Base-by-base conservation (phyloP, 2,113 vertebrate species). In the Corythornis madagascariensis region DNA sequence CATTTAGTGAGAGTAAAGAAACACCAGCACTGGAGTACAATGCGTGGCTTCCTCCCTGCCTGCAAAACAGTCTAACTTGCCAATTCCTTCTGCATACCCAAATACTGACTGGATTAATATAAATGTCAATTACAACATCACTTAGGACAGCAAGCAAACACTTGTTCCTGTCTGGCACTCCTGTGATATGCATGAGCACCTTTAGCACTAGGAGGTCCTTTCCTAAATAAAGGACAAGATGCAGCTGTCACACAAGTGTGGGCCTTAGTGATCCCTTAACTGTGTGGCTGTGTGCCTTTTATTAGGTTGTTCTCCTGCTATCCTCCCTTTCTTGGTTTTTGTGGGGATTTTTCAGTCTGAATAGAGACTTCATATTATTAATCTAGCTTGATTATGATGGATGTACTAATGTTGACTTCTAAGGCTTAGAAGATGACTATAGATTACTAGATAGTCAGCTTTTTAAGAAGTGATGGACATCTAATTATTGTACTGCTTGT, bases 41-140 rank as follows among this genome's bases (percentile, higher is more conserved):
- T 85, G 75, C 71, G 92, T 95, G 93, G 89, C 94, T 92, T 86
- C 71, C 50, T 76, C 67, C 42, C 55, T 83, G 60, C 47, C 78
- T 79, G 71, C 82, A 93, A 76, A 94, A 89, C 74, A 94, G 74
- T 28, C 21, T 63, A 70, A 85, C 92, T 33, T 94, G 94, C 94
- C 93, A 96, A 3, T 83, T 93, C 74, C 50, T 85, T 70, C 74
- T 87, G 45, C 13, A 1, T 83, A 87, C 38, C 63, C 72, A 87
- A 82, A 94, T 73, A 83, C 53, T 83, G 89, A 73, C 91, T 73
- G 67, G 55, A 85, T 94, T 92, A 89, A 80, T 89, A 79, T 72
- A 73, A 87, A 73, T 89, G 91, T 94, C 90, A 93, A 55, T 93
- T 93, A 70, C 72, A 95, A 83, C 66, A 76, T 69, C 53, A n/a